Conservation (phyloP, 2,888 invertebrate species). For the Tachina fera region DNA sequence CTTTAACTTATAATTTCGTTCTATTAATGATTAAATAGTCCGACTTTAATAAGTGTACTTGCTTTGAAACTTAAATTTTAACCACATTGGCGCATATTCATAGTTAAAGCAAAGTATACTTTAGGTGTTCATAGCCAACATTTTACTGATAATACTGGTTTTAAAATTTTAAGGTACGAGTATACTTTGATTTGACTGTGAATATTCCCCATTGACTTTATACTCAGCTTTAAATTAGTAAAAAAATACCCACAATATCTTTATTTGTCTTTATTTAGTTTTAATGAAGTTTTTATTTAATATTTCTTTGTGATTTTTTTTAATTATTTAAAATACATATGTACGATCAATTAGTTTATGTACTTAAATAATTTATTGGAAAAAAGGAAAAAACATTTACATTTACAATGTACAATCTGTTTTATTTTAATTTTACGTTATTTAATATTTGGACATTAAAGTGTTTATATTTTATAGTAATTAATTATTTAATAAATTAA, state of each 20-base stretch:
- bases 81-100: too few relatives aligned
- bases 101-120: too few relatives aligned
- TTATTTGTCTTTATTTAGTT: conserved; percentile 30
- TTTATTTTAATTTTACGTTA: conserved; percentile 49
- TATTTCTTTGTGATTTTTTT: conserved; percentile 43
- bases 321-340: conserved; percentile 57
- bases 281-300: conserved; percentile 53
- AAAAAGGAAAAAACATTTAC: conserved; percentile 61
- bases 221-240: background rate
- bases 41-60: too few relatives aligned
- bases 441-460: conserved; percentile 66
- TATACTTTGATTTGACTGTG: too few relatives aligned
- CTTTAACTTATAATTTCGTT: too few relatives aligned
- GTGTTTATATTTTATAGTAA: conserved; percentile 43
- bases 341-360: conserved; percentile 42
- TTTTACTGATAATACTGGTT: too few relatives aligned
- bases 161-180: too few relatives aligned
- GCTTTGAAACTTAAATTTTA: too few relatives aligned
- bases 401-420: conserved; percentile 61
- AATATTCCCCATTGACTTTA: too few relatives aligned
- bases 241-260: background rate
- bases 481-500: conserved; percentile 63
- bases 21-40: too few relatives aligned
- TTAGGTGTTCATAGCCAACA: too few relatives aligned
- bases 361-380: conserved; percentile 61